These are phyloP conservation scores for Stenotaenia linearis DNA, from an alignment of 2,888 invertebrate genomes.

Conservation along the genomic window DNA sequence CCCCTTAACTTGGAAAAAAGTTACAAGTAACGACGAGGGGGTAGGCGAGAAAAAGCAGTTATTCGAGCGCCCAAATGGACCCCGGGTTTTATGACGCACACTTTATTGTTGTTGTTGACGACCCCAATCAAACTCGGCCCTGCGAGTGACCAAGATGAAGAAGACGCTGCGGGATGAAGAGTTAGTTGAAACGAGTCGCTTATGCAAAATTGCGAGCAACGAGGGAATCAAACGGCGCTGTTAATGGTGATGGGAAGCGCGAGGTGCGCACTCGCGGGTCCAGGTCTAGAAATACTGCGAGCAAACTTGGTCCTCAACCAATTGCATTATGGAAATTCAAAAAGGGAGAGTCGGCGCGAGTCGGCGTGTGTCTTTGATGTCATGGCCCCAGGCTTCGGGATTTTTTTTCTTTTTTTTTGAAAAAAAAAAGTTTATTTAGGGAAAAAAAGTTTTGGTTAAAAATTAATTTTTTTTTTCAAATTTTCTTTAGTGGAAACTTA, in stretches of 20 bases:
- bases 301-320: not conserved
- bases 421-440: not conserved
- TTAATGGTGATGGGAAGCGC: not conserved
- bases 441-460: no score
- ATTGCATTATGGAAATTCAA: not conserved
- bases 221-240: constrained; percentile 3
- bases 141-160: not conserved
- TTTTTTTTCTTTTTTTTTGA: not conserved
- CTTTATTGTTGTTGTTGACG: not conserved
- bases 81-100: not conserved
- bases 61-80: not conserved
- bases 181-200: not conserved
- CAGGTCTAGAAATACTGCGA: not conserved
- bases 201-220: not conserved
- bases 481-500: no score
- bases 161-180: not conserved
- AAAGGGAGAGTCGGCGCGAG: not conserved
- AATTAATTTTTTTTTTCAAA: no score
- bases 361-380: not conserved
- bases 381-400: not conserved
- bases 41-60: not conserved
- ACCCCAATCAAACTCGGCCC: not conserved
- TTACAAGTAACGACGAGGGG: not conserved
- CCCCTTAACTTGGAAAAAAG: not conserved
- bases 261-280: not conserved